phyloP scores from a whole-genome alignment of 2,797 vertebrate species.

The Pseudochromis fuscus region DNA sequence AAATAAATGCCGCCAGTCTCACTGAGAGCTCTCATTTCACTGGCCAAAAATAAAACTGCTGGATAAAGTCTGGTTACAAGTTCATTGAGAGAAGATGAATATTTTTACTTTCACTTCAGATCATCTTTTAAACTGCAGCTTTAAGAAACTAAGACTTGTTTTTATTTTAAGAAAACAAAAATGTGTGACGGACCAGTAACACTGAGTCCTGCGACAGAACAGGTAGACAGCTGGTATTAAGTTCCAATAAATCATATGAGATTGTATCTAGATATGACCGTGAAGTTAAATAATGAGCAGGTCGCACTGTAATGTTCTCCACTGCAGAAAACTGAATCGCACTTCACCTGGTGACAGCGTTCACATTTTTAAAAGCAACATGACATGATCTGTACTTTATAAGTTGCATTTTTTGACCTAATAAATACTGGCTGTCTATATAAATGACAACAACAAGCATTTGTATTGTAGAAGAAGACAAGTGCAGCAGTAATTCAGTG shows the following conservation, averaged over 20 bases:
- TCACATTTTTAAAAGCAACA: conserved; percentile 39
- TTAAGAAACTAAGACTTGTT: conserved; percentile 17
- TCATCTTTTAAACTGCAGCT: conserved; percentile 26
- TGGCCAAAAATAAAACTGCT: conserved; percentile 65
- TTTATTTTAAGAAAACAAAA: not conserved
- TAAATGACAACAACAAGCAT: conserved; percentile 21
- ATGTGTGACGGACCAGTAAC: not conserved
- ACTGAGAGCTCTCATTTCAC: conserved; percentile 56
- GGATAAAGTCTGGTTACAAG: conserved; percentile 62
- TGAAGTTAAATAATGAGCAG: conserved; percentile 19
- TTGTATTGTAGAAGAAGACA: not conserved
- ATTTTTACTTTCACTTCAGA: conserved; percentile 45
- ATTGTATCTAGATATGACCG: conserved; percentile 15
- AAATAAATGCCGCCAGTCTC: conserved; percentile 66
- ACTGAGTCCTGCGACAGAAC: not conserved
- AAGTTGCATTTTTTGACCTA: conserved; percentile 20
- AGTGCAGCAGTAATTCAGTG: not conserved
- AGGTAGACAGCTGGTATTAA: conserved; percentile 6
- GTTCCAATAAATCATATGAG: not conserved
- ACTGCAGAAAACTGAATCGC: conserved; percentile 31
- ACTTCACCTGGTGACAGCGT: conserved; percentile 60
- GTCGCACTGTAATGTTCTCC: conserved; percentile 3
- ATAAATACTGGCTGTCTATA: conserved; percentile 17
- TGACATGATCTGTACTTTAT: conserved; percentile 14
- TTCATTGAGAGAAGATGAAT: conserved; percentile 61